Evolutionary conservation across 2,113 vertebrate species (phyloP).

Genomic region (Helogale parvula): DNA sequence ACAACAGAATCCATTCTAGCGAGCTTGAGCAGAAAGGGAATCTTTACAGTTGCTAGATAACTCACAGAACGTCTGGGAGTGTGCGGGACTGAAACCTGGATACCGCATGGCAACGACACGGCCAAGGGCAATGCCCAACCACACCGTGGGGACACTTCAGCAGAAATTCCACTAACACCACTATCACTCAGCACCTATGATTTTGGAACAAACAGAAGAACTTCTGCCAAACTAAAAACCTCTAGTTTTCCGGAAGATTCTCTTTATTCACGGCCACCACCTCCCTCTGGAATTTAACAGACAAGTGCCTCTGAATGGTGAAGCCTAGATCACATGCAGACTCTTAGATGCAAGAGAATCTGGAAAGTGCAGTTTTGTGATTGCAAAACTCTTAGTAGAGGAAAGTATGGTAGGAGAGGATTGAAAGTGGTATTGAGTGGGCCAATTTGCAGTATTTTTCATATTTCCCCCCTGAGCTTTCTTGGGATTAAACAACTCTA

Average conservation of each 20-base stretch:
- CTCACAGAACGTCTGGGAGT: neutral
- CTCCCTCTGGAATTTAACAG: neutral
- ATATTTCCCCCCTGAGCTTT: constrained; percentile 24
- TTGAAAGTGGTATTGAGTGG: neutral
- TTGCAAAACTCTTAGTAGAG: neutral
- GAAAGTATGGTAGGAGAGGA: neutral
- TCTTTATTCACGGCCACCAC: neutral
- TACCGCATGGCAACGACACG: neutral
- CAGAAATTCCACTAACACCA: neutral
- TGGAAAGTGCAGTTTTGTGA: neutral
- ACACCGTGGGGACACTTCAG: neutral
- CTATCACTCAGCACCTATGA: neutral
- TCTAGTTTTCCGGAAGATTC: neutral
- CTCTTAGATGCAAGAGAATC: neutral
- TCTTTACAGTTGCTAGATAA: neutral
- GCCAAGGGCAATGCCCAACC: neutral
- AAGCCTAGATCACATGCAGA: neutral
- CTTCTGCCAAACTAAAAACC: neutral
- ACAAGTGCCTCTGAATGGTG: neutral
- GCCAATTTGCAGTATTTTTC: neutral
- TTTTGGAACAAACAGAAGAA: neutral
- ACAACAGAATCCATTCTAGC: neutral
- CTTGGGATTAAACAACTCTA: neutral
- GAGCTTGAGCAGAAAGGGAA: neutral
- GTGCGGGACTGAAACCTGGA: neutral